Base-by-base conservation (phyloP, 1,140 invertebrate genomes). In the Colletes gigas region DNA sequence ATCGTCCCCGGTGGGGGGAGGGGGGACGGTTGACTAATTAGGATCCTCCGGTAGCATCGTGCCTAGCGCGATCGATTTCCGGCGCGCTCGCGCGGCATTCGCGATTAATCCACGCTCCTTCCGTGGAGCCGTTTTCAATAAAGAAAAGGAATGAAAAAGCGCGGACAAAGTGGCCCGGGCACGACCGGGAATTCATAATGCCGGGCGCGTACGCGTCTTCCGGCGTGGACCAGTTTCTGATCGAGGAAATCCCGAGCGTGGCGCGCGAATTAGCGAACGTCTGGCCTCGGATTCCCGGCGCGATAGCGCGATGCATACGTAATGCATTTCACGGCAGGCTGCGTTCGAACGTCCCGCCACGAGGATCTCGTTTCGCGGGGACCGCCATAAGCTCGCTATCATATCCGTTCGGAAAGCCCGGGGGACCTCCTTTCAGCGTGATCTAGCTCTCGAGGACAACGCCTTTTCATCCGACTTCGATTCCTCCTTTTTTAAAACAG, bases 291-390 rank as follows among this genome's bases (percentile, higher is more conserved):
- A 82, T 88, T 84, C 75, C 47, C 76, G 57, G 44, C 77, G 78
- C 65, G 85, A 68, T 84, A 54, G 60, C 72, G 83, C 77, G 86
- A 85, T 78, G 86, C 86, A 88, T 85, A 88, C 80, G 83, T 88
- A 84, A 87, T 87, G 80, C 73, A 79, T 81, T 80, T 85, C 83
- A 82, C 77, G 74, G 65, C 60, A 57, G 73, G 67, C 69, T 79
- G 82, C 70, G 9, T 66, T 59, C 78, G 54, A 17, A 47, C 21
- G 55, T 54, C 12, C 47, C 44, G 71, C 78, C 66, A 85, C 77
- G 62, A 77, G 72, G 52, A 66, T 84, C 68, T 85, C 78, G 44
- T 81, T 60, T 59, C 15, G 55, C 65, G 15, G 54, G 44, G 78
- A 71, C 57, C 65, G 74, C 81, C 62, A 54, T 54, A 21, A 55